Evolutionary conservation across 2,113 vertebrate genomes (phyloP), one percentile per base, ranked within the genome.

Genomic region (Scomber colias): DNA sequence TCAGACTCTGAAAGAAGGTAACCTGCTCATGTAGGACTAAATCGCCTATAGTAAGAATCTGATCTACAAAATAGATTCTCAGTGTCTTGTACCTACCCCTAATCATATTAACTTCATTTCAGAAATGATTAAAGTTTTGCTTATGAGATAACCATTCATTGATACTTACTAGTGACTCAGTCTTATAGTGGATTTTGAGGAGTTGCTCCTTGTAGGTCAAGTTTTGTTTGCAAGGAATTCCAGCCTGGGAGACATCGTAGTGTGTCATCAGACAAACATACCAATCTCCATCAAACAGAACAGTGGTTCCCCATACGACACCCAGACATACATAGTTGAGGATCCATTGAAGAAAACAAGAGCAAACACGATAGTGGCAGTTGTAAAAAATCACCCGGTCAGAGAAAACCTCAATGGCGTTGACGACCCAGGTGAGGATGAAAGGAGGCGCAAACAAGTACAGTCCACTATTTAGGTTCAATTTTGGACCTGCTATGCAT

Each of bases 201-300:
- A 2, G 27, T 1, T 40, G 1, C 11, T 86, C 77, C 0, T 59
- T 5, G 4, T 60, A 0, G 12, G 51, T 61, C 16, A 83, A 77
- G 1, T 17, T 31, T n/a, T 12, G 0, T 53, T 53, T 83, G 66
- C 83, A 88, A 11, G 16, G 65, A 3, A 88, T 16, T 31, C 80
- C 61, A 10, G 46, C 71, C 16, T 67, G 60, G 45, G 3, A 16
- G 15, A 0, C 0, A 24, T 83, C 62, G n/a, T 3, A 10, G 19
- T 86, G 83, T 35, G 87, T 88, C 62, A 0, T 63, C 27, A 77
- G 10, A 53, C 87, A 88, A 8, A 71, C 5, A 46, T 68, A 86
- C 77, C 77, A 85, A 19, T 88, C 87, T 75, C 73, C 87, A 45
- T 85, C 73, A 46, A 81, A 70, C 14, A 86, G 12, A 51, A 88